phyloP scores from a whole-genome alignment of 2,888 invertebrate species.

The Tachina fera region DNA sequence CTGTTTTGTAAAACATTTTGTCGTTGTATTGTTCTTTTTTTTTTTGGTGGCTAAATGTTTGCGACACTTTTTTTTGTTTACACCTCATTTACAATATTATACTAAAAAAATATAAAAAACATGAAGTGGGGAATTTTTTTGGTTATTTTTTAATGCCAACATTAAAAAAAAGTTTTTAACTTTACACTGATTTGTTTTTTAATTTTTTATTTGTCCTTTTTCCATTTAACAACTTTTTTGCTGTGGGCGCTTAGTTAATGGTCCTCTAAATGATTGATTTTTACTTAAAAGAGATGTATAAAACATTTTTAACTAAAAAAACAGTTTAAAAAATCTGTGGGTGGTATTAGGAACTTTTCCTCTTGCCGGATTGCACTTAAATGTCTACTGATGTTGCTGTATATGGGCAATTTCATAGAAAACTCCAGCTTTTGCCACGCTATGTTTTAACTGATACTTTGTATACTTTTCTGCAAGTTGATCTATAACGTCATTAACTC shows the following conservation, averaged over 20 bases:
- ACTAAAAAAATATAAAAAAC: constrained; percentile 22
- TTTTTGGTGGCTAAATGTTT: constrained; percentile 51
- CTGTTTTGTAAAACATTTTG: constrained; percentile 23
- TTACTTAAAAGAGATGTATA: constrained; percentile 23
- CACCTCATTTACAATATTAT: constrained; percentile 61
- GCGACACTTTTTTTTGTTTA: constrained; percentile 65
- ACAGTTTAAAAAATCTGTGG: constrained; percentile 21
- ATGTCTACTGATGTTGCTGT: background rate
- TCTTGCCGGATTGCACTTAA: background rate
- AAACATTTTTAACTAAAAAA: background rate
- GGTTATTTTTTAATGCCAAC: constrained; percentile 14
- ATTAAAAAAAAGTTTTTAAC: constrained; percentile 51
- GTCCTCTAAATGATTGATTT: constrained; percentile 62
- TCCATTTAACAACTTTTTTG: constrained; percentile 33
- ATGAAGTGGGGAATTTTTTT: constrained; percentile 6
- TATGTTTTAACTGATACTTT: no score
- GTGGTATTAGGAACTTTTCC: constrained; percentile 49
- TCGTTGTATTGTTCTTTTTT: constrained; percentile 21
- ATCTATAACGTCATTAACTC: no score
- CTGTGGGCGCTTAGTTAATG: constrained; percentile 14
- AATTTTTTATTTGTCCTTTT: background rate
- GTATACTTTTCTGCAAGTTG: no score
- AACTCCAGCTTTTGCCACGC: no score
- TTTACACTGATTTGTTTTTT: constrained; percentile 30
- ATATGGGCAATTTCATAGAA: no score